Conservation (phyloP, 2,888 invertebrate genomes). For the Petrolisthes cinctipes region DNA sequence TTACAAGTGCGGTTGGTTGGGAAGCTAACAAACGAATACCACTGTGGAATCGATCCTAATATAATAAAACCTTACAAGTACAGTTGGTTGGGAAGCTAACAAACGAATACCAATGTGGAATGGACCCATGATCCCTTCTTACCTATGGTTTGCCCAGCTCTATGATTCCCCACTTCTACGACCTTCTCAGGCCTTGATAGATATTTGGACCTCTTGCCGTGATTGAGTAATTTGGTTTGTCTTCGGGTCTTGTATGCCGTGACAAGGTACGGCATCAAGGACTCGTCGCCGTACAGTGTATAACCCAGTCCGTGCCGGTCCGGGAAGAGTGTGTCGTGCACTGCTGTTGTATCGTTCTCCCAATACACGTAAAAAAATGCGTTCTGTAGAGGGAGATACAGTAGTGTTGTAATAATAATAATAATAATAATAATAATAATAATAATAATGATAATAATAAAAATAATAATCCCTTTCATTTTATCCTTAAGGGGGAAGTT, state of each 20-base stretch:
- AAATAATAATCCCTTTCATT: no score
- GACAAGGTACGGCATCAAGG: constrained; percentile 66
- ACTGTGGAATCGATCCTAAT: no score
- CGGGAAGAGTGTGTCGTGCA: constrained; percentile 68
- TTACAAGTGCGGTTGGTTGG: no score
- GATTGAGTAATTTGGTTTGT: constrained; percentile 65
- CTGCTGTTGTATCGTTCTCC: constrained; percentile 70
- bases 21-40: no score
- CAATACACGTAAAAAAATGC: constrained; percentile 73
- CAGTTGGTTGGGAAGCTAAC: no score
- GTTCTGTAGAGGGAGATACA: constrained; percentile 69
- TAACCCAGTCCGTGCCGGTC: constrained; percentile 36
- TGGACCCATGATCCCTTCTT: not conserved
- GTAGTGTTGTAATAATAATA: no score
- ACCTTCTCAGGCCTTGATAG: constrained; percentile 68
- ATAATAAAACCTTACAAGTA: no score
- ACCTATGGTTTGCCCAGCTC: constrained; percentile 67
- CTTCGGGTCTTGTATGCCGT: constrained; percentile 68
- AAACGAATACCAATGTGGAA: no score
- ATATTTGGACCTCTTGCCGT: constrained; percentile 72
- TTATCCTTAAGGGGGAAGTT: no score
- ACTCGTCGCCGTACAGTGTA: constrained; percentile 12
- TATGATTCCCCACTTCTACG: constrained; percentile 69
- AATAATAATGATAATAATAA: no score
- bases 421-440: no score